Evolutionary conservation across 2,797 vertebrate genomes (phyloP), one percentile per base, ranked within the genome.

Genomic region (Danio albolineatus): DNA sequence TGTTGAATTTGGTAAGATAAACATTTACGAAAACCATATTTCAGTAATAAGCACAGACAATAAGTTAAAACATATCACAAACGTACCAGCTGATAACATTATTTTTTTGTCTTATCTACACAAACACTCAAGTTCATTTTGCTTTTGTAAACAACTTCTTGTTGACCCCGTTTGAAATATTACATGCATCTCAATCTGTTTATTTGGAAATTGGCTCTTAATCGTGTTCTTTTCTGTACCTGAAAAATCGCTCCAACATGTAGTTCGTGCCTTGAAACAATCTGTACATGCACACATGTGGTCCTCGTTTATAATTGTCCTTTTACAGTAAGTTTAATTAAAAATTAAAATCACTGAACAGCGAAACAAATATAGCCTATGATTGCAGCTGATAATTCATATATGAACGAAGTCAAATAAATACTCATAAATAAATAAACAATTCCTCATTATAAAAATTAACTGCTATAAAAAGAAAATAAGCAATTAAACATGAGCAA

Each of bases 61-160:
- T 94, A 96, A 96, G 93, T 97, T 96, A 95, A 95, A 97, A 96
- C 96, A 95, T 96, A 95, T 95, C 97, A 98, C 96, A 95, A 96
- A 96, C 93, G 94, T 94, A 97, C 95, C 96, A 97, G 95, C 92
- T 95, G 95, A 94, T 94, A 96, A 96, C 96, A 94, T 95, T 95
- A 95, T 96, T 96, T 95, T n/a, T 95, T 96, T 97, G 28, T 96
- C 95, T 96, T 97, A 96, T 97, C 95, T 87, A 83, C 78, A 87
- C 85, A 85, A 79, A 94, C 93, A 94, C 93, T 95, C 94, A 90
- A 92, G 93, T 91, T 88, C 74, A 82, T 82, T 86, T 89, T 82
- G 89, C 90, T 91, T 91, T 89, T 92, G 91, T 88, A 88, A 90
- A 91, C 92, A 89, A 86, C 89, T 91, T 91, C 93, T 90, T 84